Percentiles rank a stretch among this genome's conserved stretches.
Evolutionary conservation across 1,140 invertebrate genomes (phyloP).

Genomic region (Diorhabda sublineata): DNA sequence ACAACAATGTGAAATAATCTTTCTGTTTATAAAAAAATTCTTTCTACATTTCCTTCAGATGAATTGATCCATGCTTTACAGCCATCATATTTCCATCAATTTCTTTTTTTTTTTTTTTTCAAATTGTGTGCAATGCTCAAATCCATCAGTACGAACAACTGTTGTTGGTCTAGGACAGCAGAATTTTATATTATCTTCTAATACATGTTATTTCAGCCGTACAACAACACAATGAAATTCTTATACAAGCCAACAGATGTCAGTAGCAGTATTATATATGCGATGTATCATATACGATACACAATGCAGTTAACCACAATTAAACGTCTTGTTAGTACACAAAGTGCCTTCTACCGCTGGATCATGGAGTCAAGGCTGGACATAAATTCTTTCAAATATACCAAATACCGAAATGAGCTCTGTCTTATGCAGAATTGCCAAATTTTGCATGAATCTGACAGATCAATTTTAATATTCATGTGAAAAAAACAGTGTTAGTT

Average conservation of each 20-base stretch:
- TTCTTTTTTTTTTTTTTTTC: background rate
- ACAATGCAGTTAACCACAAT: background rate
- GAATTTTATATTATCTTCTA: background rate
- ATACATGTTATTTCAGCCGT: background rate
- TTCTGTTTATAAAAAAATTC: background rate
- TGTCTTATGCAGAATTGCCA: too few relatives aligned
- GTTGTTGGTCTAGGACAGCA: background rate
- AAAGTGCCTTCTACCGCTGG: too few relatives aligned
- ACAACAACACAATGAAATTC: background rate
- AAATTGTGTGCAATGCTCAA: background rate
- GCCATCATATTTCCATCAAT: background rate
- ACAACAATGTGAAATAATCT: background rate
- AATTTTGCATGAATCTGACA: too few relatives aligned
- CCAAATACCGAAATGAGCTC: too few relatives aligned
- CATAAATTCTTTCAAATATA: too few relatives aligned
- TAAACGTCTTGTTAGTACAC: conserved; percentile 15
- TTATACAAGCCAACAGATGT: too few relatives aligned
- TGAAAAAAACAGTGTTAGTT: too few relatives aligned
- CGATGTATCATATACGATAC: too few relatives aligned
- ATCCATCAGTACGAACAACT: too few relatives aligned
- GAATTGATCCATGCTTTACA: background rate
- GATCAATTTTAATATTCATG: too few relatives aligned
- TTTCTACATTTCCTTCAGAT: background rate
- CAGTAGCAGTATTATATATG: too few relatives aligned
- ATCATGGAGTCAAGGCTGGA: too few relatives aligned